Conservation (phyloP, 2,888 invertebrate genomes). For the Orthosia gothica region DNA sequence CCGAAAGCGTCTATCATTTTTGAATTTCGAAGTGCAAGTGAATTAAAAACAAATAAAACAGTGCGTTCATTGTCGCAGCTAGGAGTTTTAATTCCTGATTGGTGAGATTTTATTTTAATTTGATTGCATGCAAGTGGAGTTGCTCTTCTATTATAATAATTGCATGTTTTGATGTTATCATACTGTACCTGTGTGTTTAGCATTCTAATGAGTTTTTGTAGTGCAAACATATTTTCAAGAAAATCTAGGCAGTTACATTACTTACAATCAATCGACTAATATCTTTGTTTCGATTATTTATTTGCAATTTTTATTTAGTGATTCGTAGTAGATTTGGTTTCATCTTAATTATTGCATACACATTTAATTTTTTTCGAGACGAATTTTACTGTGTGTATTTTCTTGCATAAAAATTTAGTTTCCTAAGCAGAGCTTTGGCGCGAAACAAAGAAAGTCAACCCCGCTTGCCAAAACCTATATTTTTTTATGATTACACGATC, state of each 20-base stretch:
- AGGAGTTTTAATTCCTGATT: conserved; percentile 67
- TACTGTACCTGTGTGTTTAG: conserved; percentile 18
- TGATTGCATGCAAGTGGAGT: conserved; percentile 26
- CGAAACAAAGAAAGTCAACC: conserved; percentile 6
- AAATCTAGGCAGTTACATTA: neutral
- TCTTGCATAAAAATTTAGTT: neutral
- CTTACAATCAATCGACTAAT: neutral
- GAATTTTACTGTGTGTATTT: conserved; percentile 1
- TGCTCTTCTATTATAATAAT: conserved; percentile 29
- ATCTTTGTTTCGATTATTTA: neutral
- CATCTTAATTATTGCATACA: neutral
- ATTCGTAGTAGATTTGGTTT: neutral
- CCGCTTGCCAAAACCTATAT: neutral
- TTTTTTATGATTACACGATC: neutral
- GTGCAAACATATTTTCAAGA: neutral
- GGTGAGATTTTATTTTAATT: conserved; percentile 73
- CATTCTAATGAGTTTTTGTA: conserved; percentile 37
- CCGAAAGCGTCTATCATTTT: conserved; percentile 69
- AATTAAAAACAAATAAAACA: conserved; percentile 65
- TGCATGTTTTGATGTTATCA: conserved; percentile 46
- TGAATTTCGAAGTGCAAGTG: conserved; percentile 76
- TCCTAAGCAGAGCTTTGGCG: conserved; percentile 2
- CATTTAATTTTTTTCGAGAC: neutral
- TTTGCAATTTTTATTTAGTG: neutral
- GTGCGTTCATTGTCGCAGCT: conserved; percentile 59